A percentile compares a stretch with the other conserved stretches of the same genome.
Conservation (phyloP, 2,797 vertebrate genomes). For the Centroberyx gerrardi region DNA sequence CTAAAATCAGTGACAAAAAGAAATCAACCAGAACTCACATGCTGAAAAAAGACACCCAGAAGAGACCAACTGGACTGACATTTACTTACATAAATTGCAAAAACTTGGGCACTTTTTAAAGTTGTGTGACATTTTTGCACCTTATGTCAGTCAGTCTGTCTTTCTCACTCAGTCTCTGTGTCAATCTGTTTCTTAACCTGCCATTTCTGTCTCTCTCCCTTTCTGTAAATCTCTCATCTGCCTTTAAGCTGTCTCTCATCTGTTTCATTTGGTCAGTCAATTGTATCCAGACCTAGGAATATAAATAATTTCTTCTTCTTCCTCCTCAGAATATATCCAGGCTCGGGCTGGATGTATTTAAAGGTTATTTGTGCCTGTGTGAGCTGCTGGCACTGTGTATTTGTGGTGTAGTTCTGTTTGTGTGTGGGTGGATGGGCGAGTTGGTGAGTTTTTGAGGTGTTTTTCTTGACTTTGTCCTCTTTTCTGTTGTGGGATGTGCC, state of each 20-base stretch:
- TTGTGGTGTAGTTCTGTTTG: neutral
- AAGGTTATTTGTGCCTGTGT: conserved; percentile 21
- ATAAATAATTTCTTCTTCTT: neutral
- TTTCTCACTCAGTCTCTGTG: no score
- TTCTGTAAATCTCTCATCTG: neutral
- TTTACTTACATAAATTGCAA: no score
- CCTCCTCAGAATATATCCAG: conserved; percentile 9
- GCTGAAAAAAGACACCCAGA: neutral
- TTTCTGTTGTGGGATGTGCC: neutral
- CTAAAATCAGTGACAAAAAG: neutral
- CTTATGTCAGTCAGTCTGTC: no score
- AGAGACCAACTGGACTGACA: no score
- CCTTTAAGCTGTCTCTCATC: neutral
- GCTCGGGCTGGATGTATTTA: neutral
- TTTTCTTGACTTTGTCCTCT: neutral
- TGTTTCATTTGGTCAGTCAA: no score
- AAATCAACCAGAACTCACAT: neutral
- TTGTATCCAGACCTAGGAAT: no score
- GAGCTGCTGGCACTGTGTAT: neutral
- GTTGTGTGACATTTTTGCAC: no score
- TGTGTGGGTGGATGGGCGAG: conserved; percentile 2
- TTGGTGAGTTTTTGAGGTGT: neutral
- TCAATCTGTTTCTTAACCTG: no score
- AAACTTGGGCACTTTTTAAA: no score
- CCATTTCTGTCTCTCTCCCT: no score